Evolutionary conservation across 2,888 invertebrate species (phyloP), one percentile per base, ranked within the genome.

Genomic region (Sesamia inferens): DNA sequence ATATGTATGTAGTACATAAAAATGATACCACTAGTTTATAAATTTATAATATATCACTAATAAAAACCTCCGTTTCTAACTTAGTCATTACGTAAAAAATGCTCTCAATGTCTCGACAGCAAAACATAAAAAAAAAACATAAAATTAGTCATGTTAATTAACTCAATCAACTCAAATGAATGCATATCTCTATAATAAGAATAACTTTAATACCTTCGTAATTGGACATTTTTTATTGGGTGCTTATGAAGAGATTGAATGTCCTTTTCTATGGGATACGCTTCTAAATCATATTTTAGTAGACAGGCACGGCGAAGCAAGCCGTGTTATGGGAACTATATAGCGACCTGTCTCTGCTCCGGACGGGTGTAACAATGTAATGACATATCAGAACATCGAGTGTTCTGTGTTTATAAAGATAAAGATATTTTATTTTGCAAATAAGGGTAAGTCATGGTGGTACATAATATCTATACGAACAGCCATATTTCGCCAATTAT

Each of bases 141-240:
- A 19, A 10, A 44, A 31, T 47, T 44, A 44, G 14, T 16, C 31
- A 13, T 14, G n/a, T 42, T 55, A n/a, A 19, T 51, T 67, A 55
- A 70, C 62, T 42, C 31, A 54, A 62, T 19, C 1, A 13, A 31
- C 5, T 59, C 22, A 68, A 61, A 68, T 44, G 1, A 39, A 68
- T 24, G 16, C 7, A 54, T 11, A 54, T 48, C 10, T 31, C 16
- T 22, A 8, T 31, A 44, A 2, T 8, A 24, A 22, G 11, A 51
- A 47, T 10, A 31, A n/a, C 8, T 74, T 42, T 14, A 42, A n/a
- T 10, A 14, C 1, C 16, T 42, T 57, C 16, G 24, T 67, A 58
- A 77, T 44, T 67, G 4, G 22, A 77, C 6, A 39, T 22, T 54
- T 61, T 59, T 70, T 62, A 48, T 61, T 8, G 11, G n/a, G 11